Evolutionary conservation across 92 coral and sea anemone species (phyloP).

Genomic region (Paramuricea clavata): DNA sequence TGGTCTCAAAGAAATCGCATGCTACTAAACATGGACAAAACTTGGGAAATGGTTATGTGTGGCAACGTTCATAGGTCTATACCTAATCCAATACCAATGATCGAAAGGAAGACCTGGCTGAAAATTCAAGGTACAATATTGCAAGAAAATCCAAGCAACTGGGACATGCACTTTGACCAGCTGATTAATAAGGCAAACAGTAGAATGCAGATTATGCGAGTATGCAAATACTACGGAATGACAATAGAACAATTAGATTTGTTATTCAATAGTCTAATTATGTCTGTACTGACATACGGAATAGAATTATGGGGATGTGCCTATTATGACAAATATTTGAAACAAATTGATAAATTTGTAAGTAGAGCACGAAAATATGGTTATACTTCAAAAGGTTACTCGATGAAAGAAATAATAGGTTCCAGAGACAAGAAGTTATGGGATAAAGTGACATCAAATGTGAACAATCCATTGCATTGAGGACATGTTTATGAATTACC

Average conservation of each 20-base stretch:
- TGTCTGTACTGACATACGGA: constrained; percentile 29
- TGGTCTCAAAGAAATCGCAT: constrained; percentile 48
- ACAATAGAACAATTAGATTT: constrained; percentile 40
- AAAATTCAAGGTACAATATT: constrained; percentile 53
- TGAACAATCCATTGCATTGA: too few relatives aligned
- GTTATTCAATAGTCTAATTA: constrained; percentile 55
- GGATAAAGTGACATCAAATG: too few relatives aligned
- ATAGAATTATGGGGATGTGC: constrained; percentile 59
- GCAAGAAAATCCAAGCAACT: constrained; percentile 45
- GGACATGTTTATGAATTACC: too few relatives aligned
- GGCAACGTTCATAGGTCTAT: constrained; percentile 45
- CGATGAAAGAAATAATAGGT: too few relatives aligned
- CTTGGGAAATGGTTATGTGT: constrained; percentile 37
- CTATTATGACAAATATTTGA: too few relatives aligned
- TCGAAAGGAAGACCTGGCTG: constrained; percentile 44
- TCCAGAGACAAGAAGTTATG: too few relatives aligned
- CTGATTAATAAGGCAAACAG: constrained; percentile 54
- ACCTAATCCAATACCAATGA: constrained; percentile 48
- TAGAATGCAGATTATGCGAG: constrained; percentile 60
- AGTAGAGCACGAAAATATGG: too few relatives aligned
- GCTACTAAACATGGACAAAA: constrained; percentile 44
- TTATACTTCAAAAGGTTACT: too few relatives aligned
- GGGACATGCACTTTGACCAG: constrained; percentile 49
- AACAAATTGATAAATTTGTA: too few relatives aligned
- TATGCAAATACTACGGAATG: too few relatives aligned